phyloP scores from a whole-genome alignment of 2,888 invertebrate genomes.

The Thelaira solivaga region DNA sequence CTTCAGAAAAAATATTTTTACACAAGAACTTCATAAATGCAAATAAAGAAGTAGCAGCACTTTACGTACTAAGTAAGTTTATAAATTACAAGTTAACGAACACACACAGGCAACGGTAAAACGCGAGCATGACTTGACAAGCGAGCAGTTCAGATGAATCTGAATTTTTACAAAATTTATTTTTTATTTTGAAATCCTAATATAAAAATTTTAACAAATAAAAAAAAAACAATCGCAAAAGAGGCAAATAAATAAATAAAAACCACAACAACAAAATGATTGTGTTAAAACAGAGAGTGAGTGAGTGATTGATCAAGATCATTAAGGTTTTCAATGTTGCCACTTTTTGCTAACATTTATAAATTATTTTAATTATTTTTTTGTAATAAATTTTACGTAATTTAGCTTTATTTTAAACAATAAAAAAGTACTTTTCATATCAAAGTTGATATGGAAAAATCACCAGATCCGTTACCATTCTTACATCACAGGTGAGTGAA shows the following conservation, averaged over 20 bases:
- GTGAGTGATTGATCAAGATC: no score
- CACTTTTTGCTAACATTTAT: no score
- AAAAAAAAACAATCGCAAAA: conserved; percentile 32
- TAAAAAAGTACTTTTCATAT: no score
- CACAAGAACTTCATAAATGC: conserved; percentile 8
- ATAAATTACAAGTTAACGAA: not conserved
- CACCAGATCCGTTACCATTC: no score
- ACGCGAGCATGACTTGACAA: conserved; percentile 66
- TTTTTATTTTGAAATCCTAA: conserved; percentile 65
- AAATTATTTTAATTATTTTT: no score
- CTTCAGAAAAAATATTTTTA: not conserved
- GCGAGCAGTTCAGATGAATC: conserved; percentile 70
- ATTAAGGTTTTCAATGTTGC: no score
- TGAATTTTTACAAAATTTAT: conserved; percentile 69
- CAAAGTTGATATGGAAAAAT: no score
- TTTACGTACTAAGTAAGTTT: conserved; percentile 7
- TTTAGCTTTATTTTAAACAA: no score
- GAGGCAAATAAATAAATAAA: conserved; percentile 4
- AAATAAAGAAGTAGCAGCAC: conserved; percentile 16
- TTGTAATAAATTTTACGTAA: no score
- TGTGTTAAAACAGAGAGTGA: conserved; percentile 19
- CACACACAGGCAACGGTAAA: conserved; percentile 31
- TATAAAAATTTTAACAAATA: conserved; percentile 56
- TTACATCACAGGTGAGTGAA: no score
- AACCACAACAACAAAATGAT: conserved; percentile 17